A percentile compares a stretch with the other conserved stretches of the same genome.
These are phyloP conservation scores for Atrichornis clamosus DNA, from an alignment of 2,113 vertebrate genomes.

Conservation along the genomic window DNA sequence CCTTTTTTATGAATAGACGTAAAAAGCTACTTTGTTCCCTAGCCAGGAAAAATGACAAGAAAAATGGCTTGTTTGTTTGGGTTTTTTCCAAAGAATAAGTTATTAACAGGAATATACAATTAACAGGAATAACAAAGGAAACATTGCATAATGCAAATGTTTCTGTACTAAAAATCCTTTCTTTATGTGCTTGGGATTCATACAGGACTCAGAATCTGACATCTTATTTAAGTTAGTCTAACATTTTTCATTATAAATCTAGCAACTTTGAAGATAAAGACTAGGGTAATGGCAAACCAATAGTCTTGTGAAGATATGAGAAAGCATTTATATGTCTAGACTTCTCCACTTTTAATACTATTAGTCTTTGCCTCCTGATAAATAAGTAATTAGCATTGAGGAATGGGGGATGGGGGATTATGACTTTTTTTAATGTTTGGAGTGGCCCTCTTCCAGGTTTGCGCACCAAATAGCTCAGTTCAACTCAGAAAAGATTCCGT, in stretches of 20 bases:
- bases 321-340: not conserved
- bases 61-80: not conserved
- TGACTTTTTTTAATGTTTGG: fast-evolving
- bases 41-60: not conserved
- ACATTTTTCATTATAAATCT: not conserved
- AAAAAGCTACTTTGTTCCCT: not conserved
- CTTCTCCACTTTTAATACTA: not conserved
- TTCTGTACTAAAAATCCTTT: not conserved
- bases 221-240: not conserved
- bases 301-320: not conserved
- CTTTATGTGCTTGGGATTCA: not conserved
- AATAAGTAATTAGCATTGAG: not conserved
- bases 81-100: not conserved
- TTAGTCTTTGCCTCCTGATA: not conserved
- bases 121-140: too few species aligned
- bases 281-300: not conserved
- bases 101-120: not conserved
- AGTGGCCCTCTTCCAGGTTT: fast-evolving
- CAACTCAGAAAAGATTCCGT: not conserved
- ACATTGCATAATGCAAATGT: not conserved
- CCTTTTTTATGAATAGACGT: not conserved
- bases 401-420: fast-evolving
- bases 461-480: not conserved
- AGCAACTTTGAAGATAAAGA: not conserved
- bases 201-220: not conserved